Percentiles rank a stretch among this genome's conserved stretches.
Evolutionary conservation across 2,113 vertebrate species (phyloP).

Genomic region (Promerops cafer): DNA sequence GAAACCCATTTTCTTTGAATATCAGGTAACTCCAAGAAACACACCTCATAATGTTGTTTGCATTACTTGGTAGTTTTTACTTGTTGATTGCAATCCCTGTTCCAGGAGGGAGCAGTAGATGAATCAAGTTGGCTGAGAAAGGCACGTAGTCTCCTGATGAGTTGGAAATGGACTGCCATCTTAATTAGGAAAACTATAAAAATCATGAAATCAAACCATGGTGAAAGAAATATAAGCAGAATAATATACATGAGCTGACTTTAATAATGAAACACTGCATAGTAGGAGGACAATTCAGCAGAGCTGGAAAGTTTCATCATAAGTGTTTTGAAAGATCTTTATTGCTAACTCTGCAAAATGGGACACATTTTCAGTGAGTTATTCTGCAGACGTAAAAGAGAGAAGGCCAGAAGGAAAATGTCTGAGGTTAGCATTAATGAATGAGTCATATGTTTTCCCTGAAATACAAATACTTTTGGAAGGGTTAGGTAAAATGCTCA

Average conservation of each 20-base stretch:
- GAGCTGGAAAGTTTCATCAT: background rate
- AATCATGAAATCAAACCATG: background rate
- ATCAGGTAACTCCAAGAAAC: background rate
- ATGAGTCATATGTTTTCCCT: background rate
- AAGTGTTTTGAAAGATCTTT: background rate
- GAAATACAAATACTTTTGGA: background rate
- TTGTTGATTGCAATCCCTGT: background rate
- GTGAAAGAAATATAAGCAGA: background rate
- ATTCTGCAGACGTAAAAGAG: background rate
- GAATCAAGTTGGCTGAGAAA: background rate
- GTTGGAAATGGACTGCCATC: background rate
- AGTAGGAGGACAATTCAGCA: background rate
- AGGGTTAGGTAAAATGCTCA: background rate
- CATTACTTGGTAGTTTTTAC: background rate
- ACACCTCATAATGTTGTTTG: background rate
- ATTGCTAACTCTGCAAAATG: background rate
- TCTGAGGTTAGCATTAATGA: background rate
- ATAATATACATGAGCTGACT: background rate
- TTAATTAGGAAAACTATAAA: background rate
- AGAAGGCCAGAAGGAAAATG: background rate
- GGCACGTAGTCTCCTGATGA: fast-evolving
- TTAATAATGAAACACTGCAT: background rate
- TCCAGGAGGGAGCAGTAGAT: background rate
- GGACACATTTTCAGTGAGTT: background rate
- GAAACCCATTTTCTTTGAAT: background rate